Conservation (phyloP, 1,140 invertebrate genomes). For the Chrysoperla carnea region DNA sequence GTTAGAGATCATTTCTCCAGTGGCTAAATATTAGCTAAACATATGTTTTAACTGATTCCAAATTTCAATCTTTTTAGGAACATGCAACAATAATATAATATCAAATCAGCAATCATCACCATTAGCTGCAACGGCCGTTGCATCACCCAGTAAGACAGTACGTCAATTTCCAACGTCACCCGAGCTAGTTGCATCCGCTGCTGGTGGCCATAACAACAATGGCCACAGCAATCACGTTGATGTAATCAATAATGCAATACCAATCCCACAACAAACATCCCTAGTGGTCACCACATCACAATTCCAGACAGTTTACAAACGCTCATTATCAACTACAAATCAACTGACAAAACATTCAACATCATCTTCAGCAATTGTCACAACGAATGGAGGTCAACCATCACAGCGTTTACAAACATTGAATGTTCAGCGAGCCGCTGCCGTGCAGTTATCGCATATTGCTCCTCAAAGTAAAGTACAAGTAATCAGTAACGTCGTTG, state of each 20-base stretch:
- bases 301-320: background rate
- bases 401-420: background rate
- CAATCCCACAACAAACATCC: too few relatives aligned
- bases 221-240: background rate
- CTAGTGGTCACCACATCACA: too few relatives aligned
- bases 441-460: background rate
- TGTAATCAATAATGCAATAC: too few relatives aligned
- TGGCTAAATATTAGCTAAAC: too few relatives aligned
- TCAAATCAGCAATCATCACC: background rate
- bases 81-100: background rate
- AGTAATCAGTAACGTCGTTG: conserved; percentile 19
- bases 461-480: conserved; percentile 15
- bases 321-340: background rate
- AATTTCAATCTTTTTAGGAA: background rate
- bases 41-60: too few relatives aligned
- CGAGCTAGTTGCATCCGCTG: background rate
- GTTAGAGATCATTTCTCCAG: too few relatives aligned
- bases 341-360: background rate
- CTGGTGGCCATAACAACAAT: background rate
- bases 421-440: background rate
- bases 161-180: background rate
- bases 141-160: background rate
- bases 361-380: background rate
- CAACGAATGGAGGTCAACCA: background rate
- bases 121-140: background rate